Base-by-base conservation (phyloP, 2,113 vertebrate species). In the Charadrius vociferus region DNA sequence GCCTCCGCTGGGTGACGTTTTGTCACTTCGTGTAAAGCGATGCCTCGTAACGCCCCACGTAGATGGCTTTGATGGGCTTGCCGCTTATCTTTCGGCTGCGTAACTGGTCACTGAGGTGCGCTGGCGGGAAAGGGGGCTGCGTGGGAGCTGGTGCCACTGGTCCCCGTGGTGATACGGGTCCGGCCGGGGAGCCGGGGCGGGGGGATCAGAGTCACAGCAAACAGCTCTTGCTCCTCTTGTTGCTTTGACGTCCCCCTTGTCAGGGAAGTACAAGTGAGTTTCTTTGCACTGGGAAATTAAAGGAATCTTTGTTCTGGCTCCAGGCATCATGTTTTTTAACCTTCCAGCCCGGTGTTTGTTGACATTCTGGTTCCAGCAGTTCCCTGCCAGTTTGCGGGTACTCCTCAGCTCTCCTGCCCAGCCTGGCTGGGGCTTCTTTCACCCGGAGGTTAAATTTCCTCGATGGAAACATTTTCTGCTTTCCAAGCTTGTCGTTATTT, bases 121-220 rank as follows among this genome's bases (percentile, higher is more conserved):
- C 32, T 24, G 10, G 12, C 0, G 17, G 66, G 37, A 53, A 39
- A 43, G 80, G 75, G 41, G 62, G 50, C 87, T 30, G 45, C 19
- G 1, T 3, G 20, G 56, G 20, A 27, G 32, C 22, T 26, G 68
- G 75, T 7, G 0, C 1, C 7, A 32, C n/a, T 47, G 36, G 66
- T 65, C 53, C 53, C 21, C 6, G 1, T 23, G 24, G 59, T 22
- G 56, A 52, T 14, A 36, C 2, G 6, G 50, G 16, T 86, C 58
- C 12, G 7, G 17, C 55, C 4, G 2, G 49, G 32, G 73, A 63
- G 16, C 21, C 23, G 47, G 74, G 36, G 19, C n/a, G n/a, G 71
- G 19, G 71, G 53, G 43, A 29, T 78, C 45, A 12, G 80, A 56
- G 71, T 41, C 24, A 43, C 29, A 24, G 30, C 27, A 39, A 56